Conservation (phyloP, 2,888 invertebrate genomes). For the Drosophila merina region DNA sequence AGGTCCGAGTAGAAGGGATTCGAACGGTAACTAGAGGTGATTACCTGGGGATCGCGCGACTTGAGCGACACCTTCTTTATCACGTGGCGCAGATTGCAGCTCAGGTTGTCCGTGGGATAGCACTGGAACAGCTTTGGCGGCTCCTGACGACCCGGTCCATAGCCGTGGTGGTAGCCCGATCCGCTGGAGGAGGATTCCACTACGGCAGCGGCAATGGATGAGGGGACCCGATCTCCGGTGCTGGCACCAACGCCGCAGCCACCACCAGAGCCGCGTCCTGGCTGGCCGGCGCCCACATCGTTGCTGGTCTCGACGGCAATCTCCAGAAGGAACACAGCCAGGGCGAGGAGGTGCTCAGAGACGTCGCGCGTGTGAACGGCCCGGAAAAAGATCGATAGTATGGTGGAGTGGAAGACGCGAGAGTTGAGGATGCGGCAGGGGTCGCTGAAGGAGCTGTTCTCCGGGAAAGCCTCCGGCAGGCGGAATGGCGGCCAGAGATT, state of each 20-base stretch:
- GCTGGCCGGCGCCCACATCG: slow-evolving; percentile 59
- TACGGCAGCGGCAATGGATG: slow-evolving; percentile 57
- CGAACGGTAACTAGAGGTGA: slow-evolving; percentile 85
- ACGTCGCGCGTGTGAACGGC: slow-evolving; percentile 90
- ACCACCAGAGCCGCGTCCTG: not conserved
- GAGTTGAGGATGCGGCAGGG: slow-evolving; percentile 85
- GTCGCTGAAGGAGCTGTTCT: slow-evolving; percentile 88
- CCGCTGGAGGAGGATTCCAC: slow-evolving; percentile 65
- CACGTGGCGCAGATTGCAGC: slow-evolving; percentile 90
- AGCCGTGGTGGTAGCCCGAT: slow-evolving; percentile 68
- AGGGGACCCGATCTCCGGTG: slow-evolving; percentile 7
- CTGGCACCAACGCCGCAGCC: slow-evolving; percentile 19
- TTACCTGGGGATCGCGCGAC: slow-evolving; percentile 85
- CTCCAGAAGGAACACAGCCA: slow-evolving; percentile 94
- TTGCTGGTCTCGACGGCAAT: slow-evolving; percentile 87
- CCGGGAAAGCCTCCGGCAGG: slow-evolving; percentile 86
- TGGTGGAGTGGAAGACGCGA: slow-evolving; percentile 84
- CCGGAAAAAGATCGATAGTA: slow-evolving; percentile 93
- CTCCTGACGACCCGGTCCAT: slow-evolving; percentile 64
- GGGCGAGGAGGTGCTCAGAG: slow-evolving; percentile 94
- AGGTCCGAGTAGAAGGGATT: slow-evolving; percentile 89
- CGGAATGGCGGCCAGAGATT: slow-evolving; percentile 93
- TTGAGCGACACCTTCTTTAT: slow-evolving; percentile 87
- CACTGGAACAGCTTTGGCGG: slow-evolving; percentile 85
- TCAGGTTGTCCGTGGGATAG: slow-evolving; percentile 89